phyloP scores from a whole-genome alignment of 2,797 vertebrate species.

The Pseudocheirus occidentalis region DNA sequence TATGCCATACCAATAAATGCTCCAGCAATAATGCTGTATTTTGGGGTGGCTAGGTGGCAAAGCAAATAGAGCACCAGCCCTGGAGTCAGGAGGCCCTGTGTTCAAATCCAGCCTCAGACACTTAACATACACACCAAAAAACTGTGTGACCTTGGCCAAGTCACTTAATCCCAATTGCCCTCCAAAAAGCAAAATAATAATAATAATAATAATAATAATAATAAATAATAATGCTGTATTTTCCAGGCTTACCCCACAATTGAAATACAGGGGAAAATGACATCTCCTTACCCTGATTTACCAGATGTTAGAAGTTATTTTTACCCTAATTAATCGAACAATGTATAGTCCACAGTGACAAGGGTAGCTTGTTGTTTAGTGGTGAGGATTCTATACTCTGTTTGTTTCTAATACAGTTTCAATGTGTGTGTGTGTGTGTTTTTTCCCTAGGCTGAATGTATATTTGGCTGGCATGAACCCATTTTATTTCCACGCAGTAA shows the following conservation, averaged over 20 bases:
- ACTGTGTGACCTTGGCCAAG: no score
- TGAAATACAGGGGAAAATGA: slow-evolving; percentile 15
- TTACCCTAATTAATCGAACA: slow-evolving; percentile 52
- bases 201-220: no score
- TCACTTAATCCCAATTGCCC: no score
- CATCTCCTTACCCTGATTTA: slow-evolving; percentile 45
- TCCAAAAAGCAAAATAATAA: no score
- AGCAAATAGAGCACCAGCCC: no score
- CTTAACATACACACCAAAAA: no score
- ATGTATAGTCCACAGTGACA: not conserved
- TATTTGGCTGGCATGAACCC: slow-evolving; percentile 92
- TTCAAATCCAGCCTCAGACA: no score
- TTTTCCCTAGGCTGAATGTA: slow-evolving; percentile 90
- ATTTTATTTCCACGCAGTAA: slow-evolving; percentile 93
- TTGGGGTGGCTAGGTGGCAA: no score
- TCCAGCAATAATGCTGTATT: not conserved
- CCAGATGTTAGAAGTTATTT: not conserved
- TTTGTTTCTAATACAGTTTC: slow-evolving; percentile 18
- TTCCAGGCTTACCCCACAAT: slow-evolving; percentile 17
- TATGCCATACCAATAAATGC: not conserved
- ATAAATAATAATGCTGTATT: not conserved
- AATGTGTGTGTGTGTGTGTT: slow-evolving; percentile 52
- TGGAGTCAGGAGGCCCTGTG: no score
- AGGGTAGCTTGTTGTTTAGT: not conserved
- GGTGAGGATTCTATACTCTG: not conserved